Conservation (phyloP, 1,140 invertebrate genomes). For the Penaeus indicus region DNA sequence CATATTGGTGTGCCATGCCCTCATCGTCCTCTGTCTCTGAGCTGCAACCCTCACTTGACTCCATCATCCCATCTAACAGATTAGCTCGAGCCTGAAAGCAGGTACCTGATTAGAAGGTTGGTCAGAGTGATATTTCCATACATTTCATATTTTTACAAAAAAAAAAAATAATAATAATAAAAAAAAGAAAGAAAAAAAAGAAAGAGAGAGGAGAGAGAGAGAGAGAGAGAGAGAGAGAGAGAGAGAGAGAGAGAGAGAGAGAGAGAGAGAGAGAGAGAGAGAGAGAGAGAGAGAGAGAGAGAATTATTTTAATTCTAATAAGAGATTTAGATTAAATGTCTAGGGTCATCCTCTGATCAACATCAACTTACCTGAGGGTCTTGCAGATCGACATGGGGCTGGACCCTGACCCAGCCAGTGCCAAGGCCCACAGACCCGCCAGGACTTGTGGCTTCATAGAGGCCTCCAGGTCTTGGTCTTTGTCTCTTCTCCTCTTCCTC, state of each 20-base stretch:
- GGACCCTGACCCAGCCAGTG: constrained; percentile 61
- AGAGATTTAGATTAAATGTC: not conserved
- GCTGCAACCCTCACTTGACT: constrained; percentile 63
- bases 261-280: too few relatives aligned
- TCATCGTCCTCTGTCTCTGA: constrained; percentile 61
- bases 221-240: too few relatives aligned
- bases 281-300: too few relatives aligned
- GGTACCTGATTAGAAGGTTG: not conserved
- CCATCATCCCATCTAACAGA: constrained; percentile 59
- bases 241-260: too few relatives aligned
- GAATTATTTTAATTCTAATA: not conserved
- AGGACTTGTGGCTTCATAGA: constrained; percentile 52
- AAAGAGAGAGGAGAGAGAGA: too few relatives aligned
- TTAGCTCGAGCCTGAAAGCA: constrained; percentile 54
- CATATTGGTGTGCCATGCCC: constrained; percentile 29
- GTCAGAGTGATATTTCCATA: not conserved
- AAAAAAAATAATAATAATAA: too few relatives aligned
- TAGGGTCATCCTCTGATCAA: not conserved
- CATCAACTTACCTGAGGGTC: constrained; percentile 53
- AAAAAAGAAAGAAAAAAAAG: too few relatives aligned
- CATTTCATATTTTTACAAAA: too few relatives aligned
- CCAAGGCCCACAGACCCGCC: constrained; percentile 54
- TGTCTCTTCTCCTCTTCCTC: constrained; percentile 52
- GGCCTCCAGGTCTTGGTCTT: not conserved
- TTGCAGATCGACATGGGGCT: constrained; percentile 55